Conservation (phyloP, 2,888 invertebrate genomes). For the Pyrocoelia pectoralis region DNA sequence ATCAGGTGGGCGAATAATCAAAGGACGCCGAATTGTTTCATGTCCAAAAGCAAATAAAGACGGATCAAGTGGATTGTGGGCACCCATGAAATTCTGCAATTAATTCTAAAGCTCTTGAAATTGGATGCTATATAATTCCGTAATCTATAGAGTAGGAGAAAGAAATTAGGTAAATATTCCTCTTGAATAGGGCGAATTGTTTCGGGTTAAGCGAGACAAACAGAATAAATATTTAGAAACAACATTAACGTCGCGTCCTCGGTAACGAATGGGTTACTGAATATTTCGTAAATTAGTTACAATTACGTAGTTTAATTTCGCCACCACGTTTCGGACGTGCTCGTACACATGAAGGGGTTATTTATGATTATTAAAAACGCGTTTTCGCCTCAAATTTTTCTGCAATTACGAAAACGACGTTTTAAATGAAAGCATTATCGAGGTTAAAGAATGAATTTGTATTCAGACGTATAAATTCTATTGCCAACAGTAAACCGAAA, state of each 20-base stretch:
- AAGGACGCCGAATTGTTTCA: slow-evolving; percentile 35
- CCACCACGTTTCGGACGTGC: slow-evolving; percentile 16
- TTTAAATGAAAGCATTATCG: slow-evolving; percentile 5
- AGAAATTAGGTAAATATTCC: slow-evolving; percentile 8
- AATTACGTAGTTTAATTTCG: slow-evolving; percentile 27
- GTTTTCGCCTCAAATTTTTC: neutral
- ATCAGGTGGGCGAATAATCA: slow-evolving; percentile 36
- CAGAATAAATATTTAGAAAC: slow-evolving; percentile 27
- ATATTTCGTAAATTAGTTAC: slow-evolving; percentile 34
- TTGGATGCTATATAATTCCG: slow-evolving; percentile 22
- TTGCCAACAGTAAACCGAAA: slow-evolving; percentile 12
- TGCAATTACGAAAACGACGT: neutral
- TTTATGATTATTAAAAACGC: slow-evolving; percentile 23
- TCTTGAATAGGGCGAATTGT: slow-evolving; percentile 17
- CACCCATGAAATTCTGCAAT: slow-evolving; percentile 29
- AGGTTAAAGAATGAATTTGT: slow-evolving; percentile 10
- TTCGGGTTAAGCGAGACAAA: slow-evolving; percentile 19
- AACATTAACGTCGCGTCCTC: slow-evolving; percentile 30
- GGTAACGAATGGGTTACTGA: slow-evolving; percentile 28
- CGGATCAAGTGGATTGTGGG: slow-evolving; percentile 34
- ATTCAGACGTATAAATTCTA: slow-evolving; percentile 11
- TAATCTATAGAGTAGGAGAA: slow-evolving; percentile 16
- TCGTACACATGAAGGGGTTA: slow-evolving; percentile 20
- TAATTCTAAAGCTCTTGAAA: slow-evolving; percentile 34
- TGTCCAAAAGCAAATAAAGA: slow-evolving; percentile 37